phyloP scores from a whole-genome alignment of 2,888 invertebrate genomes.

The Andrena trimmerana region DNA sequence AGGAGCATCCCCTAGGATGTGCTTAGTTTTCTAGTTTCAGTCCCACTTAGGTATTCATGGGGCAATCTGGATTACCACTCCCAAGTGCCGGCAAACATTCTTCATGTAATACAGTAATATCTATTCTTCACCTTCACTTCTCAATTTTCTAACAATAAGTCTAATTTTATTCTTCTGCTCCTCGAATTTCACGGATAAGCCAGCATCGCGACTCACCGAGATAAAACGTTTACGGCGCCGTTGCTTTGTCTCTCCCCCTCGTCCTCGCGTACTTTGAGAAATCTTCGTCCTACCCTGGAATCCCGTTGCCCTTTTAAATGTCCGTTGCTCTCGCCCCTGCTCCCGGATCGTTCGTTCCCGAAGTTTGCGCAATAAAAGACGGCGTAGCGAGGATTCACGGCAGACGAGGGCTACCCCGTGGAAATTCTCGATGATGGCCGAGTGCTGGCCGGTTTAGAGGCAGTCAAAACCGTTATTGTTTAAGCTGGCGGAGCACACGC shows the following conservation, averaged over 20 bases:
- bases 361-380: conserved; percentile 26
- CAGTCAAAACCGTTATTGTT: conserved; percentile 30
- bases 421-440: conserved; percentile 12
- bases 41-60: no score
- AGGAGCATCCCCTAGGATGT: not conserved
- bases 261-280: conserved; percentile 15
- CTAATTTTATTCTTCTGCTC: no score
- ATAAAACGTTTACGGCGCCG: conserved; percentile 76
- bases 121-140: no score
- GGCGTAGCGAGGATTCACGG: conserved; percentile 3
- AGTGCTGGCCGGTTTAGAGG: conserved; percentile 18
- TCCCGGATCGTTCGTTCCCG: not conserved
- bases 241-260: conserved; percentile 43
- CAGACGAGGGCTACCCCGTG: not conserved
- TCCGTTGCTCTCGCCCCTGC: conserved; percentile 7
- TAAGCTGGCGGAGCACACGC: conserved; percentile 25
- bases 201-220: conserved; percentile 37
- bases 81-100: no score
- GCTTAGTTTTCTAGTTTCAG: not conserved
- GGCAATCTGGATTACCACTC: no score
- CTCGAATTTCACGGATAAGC: not conserved
- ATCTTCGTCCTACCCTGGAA: conserved; percentile 36
- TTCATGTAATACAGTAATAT: no score
- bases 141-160: no score
- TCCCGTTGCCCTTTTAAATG: conserved; percentile 52